These are phyloP conservation scores for Synanthedon tipuliformis DNA, from an alignment of 2,888 invertebrate species.

Conservation along the genomic window DNA sequence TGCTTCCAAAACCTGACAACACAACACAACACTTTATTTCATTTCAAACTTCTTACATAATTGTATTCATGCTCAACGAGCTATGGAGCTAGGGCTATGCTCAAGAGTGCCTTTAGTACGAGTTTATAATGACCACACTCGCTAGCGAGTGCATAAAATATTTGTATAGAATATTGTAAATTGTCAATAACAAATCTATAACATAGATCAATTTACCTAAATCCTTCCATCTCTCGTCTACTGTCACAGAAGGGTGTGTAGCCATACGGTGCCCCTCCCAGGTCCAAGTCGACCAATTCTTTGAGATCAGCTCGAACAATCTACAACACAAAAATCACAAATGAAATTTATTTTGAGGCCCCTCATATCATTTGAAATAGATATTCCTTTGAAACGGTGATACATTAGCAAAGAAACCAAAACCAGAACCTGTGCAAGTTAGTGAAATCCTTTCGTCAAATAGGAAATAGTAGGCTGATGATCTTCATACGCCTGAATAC, in stretches of 20 bases:
- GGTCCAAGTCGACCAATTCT: slow-evolving; percentile 90
- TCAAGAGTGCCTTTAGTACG: too few species aligned
- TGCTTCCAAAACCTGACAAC: slow-evolving; percentile 91
- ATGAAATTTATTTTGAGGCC: too few species aligned
- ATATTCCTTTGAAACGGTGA: not conserved
- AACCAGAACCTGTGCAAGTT: not conserved
- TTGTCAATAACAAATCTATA: not conserved
- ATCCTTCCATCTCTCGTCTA: slow-evolving; percentile 98
- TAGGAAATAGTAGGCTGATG: too few species aligned
- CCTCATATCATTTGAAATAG: too few species aligned
- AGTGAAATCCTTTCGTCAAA: too few species aligned
- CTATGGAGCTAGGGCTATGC: too few species aligned
- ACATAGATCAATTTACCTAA: slow-evolving; percentile 62
- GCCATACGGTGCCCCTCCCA: slow-evolving; percentile 96
- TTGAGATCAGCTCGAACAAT: slow-evolving; percentile 94
- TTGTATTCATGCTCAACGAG: too few species aligned
- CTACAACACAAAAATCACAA: slow-evolving; percentile 41
- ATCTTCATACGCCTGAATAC: not conserved
- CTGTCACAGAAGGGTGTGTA: slow-evolving; percentile 99
- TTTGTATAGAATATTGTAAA: too few species aligned
- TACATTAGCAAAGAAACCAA: not conserved
- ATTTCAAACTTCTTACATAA: too few species aligned
- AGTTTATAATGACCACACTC: too few species aligned
- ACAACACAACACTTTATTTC: too few species aligned
- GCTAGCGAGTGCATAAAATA: too few species aligned